Percentiles rank a stretch among this genome's conserved stretches.
These are phyloP conservation scores for Onychomys arenicola DNA, from an alignment of 2,797 vertebrate species.

Conservation along the genomic window DNA sequence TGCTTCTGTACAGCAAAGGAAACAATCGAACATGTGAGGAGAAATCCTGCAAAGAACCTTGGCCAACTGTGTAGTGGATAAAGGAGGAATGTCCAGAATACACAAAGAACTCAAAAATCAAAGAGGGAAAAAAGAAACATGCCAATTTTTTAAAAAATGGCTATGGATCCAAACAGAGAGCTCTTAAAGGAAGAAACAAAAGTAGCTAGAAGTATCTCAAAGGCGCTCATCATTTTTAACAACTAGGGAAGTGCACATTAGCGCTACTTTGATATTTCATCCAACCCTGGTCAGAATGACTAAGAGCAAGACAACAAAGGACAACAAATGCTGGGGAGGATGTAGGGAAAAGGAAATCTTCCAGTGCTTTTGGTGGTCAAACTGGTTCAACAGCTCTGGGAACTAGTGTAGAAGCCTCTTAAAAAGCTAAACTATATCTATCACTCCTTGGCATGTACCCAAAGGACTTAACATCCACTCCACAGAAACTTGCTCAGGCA, in stretches of 20 bases:
- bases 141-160: neutral
- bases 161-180: neutral
- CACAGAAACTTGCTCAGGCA: neutral
- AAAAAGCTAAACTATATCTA: neutral
- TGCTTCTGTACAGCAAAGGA: neutral
- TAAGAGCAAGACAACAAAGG: neutral
- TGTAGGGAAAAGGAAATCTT: neutral
- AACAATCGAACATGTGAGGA: neutral
- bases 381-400: neutral
- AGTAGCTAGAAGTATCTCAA: neutral
- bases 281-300: neutral
- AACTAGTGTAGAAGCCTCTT: neutral
- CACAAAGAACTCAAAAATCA: neutral
- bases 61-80: neutral
- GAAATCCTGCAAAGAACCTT: neutral
- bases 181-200: neutral
- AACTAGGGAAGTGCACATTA: neutral
- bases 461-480: neutral
- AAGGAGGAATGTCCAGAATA: neutral
- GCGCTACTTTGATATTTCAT: too few species aligned
- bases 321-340: neutral
- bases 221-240: neutral
- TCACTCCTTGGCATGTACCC: neutral
- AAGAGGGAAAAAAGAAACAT: neutral
- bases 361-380: neutral